phyloP scores from a whole-genome alignment of 2,113 vertebrate genomes.

The Albula glossodonta region DNA sequence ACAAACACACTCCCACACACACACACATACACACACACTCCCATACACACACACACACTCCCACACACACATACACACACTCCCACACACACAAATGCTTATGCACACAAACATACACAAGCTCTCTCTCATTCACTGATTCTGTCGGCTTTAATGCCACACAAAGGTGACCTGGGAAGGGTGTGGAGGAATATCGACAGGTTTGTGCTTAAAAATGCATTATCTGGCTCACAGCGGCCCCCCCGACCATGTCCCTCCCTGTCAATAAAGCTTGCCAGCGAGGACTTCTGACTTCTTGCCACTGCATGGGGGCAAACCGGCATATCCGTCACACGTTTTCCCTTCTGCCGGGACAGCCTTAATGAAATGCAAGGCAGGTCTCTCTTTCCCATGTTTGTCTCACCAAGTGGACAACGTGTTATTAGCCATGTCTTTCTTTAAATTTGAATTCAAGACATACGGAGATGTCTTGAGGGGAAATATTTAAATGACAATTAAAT shows the following conservation, averaged over 20 bases:
- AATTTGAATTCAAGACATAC: constrained; percentile 55
- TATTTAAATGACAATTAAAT: constrained; percentile 54
- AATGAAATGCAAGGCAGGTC: constrained; percentile 21
- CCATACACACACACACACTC: no score
- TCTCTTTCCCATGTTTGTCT: constrained; percentile 49
- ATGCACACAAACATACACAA: constrained; percentile 5
- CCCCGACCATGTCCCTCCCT: constrained; percentile 13
- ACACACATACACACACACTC: no score
- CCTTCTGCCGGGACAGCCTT: constrained; percentile 37
- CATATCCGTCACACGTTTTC: constrained; percentile 24
- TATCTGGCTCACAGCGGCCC: constrained; percentile 19
- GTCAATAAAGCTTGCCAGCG: constrained; percentile 21
- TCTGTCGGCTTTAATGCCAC: constrained; percentile 14
- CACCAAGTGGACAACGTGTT: constrained; percentile 56
- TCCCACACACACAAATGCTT: background rate
- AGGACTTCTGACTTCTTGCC: constrained; percentile 15
- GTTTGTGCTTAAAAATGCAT: constrained; percentile 34
- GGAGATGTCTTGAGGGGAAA: constrained; percentile 46
- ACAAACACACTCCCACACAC: no score
- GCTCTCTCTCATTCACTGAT: background rate
- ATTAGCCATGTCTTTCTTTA: constrained; percentile 59
- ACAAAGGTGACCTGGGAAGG: constrained; percentile 35
- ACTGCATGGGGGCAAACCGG: background rate
- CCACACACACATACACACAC: no score
- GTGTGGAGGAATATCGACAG: constrained; percentile 22